These are phyloP conservation scores for Solenodon paradoxus DNA, from an alignment of 2,113 vertebrate species.

Conservation along the genomic window DNA sequence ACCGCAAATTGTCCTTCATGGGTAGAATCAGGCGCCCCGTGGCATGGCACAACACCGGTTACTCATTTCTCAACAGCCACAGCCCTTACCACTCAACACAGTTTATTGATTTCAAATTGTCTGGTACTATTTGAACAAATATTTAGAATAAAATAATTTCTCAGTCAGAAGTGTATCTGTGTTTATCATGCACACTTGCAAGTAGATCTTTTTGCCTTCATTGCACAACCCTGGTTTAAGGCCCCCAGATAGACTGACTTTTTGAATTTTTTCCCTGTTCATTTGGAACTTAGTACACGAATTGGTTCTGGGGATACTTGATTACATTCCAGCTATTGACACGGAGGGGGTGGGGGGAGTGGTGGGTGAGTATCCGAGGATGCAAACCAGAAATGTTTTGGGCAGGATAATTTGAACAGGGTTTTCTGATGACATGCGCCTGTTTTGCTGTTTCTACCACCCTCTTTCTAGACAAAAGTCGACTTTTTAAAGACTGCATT, in stretches of 20 bases:
- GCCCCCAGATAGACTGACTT: conserved; percentile 61
- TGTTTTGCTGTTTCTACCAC: conserved; percentile 77
- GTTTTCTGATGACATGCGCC: conserved; percentile 75
- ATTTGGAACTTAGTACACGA: conserved; percentile 61
- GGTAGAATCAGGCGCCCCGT: conserved; percentile 86
- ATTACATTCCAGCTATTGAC: conserved; percentile 66
- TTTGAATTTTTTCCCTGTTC: conserved; percentile 30
- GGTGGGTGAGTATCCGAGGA: conserved; percentile 60
- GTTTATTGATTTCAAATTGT: conserved; percentile 85
- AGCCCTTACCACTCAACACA: conserved; percentile 58
- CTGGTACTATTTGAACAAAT: conserved; percentile 79
- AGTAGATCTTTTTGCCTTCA: conserved; percentile 80
- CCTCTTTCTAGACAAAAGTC: conserved; percentile 80
- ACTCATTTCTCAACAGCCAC: conserved; percentile 75
- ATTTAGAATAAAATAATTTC: conserved; percentile 88
- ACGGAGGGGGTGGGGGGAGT: neutral
- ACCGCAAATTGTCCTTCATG: conserved; percentile 88
- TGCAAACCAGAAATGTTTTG: conserved; percentile 57
- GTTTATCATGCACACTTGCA: conserved; percentile 69
- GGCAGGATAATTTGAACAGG: conserved; percentile 68
- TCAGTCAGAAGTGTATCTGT: conserved; percentile 74
- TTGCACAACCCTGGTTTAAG: conserved; percentile 68
- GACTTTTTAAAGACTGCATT: conserved; percentile 75
- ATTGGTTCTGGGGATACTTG: conserved; percentile 57
- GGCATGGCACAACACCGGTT: conserved; percentile 78